Conservation (phyloP, 2,797 vertebrate genomes). For the Triplophysa bombifrons region DNA sequence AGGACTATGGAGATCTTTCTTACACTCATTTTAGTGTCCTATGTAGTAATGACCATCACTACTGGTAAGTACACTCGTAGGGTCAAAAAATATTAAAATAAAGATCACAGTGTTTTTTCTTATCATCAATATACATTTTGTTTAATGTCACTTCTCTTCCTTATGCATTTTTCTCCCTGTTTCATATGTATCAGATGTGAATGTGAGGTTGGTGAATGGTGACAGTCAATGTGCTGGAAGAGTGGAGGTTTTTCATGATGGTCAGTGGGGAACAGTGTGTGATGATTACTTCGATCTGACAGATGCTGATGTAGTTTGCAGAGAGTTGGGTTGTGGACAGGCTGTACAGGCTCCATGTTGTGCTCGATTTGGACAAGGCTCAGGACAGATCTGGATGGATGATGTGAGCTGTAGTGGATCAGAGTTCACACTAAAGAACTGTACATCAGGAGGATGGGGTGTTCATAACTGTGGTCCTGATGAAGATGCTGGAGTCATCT, state of each 20-base stretch:
- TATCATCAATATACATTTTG: too few relatives aligned
- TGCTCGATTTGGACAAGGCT: background rate
- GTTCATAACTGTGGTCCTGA: constrained; percentile 16
- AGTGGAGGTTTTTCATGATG: too few relatives aligned
- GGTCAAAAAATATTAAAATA: background rate
- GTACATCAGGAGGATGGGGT: constrained; percentile 59
- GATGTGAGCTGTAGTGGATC: background rate
- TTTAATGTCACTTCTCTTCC: background rate
- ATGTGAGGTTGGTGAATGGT: background rate
- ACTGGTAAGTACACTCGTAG: constrained; percentile 16
- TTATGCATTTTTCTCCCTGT: too few relatives aligned
- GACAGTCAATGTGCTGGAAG: too few relatives aligned
- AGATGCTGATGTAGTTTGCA: constrained; percentile 49
- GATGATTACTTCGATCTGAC: constrained; percentile 35
- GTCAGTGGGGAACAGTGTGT: constrained; percentile 36
- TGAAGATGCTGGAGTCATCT: constrained; percentile 47
- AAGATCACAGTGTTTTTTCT: too few relatives aligned
- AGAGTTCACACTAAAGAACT: constrained; percentile 54
- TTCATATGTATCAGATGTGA: background rate
- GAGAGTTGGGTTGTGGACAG: constrained; percentile 46
- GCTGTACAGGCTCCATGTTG: too few relatives aligned
- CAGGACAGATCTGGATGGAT: too few relatives aligned
- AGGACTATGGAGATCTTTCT: background rate
- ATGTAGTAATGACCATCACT: background rate
- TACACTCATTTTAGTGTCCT: background rate